Percentiles rank a stretch among this genome's conserved stretches.
phyloP scores from a whole-genome alignment of 2,113 vertebrate genomes.

The Burhinus oedicnemus region DNA sequence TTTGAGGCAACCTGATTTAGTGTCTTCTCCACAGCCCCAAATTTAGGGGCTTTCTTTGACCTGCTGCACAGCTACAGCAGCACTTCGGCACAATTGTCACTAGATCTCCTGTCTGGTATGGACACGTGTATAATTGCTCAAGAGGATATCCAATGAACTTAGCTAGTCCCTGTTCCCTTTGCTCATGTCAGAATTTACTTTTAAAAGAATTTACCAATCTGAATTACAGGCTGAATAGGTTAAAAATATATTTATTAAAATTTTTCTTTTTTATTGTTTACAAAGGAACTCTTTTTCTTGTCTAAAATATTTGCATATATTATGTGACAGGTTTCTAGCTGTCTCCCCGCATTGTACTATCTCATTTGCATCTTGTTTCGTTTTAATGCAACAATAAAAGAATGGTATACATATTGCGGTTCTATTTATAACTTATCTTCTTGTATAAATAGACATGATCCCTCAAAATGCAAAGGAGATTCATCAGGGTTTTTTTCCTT shows the following conservation, averaged over 20 bases:
- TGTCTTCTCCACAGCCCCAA: background rate
- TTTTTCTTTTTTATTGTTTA: background rate
- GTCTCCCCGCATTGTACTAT: background rate
- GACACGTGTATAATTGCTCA: background rate
- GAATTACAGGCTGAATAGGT: background rate
- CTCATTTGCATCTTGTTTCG: background rate
- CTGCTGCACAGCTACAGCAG: background rate
- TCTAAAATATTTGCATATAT: background rate
- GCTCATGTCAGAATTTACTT: background rate
- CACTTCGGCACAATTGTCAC: background rate
- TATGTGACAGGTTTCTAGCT: background rate
- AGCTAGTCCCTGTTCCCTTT: background rate
- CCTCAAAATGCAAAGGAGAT: background rate
- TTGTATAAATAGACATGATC: conserved; percentile 12
- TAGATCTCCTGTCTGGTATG: background rate
- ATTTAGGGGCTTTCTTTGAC: background rate
- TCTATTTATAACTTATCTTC: background rate
- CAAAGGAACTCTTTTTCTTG: background rate
- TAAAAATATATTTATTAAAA: background rate
- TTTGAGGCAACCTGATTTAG: background rate
- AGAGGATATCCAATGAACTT: fast-evolving
- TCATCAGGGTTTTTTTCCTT: background rate
- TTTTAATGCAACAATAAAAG: background rate
- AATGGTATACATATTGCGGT: background rate
- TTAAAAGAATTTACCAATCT: background rate